Evolutionary conservation across 2,888 invertebrate species (phyloP).

Genomic region (Morpho helenor): DNA sequence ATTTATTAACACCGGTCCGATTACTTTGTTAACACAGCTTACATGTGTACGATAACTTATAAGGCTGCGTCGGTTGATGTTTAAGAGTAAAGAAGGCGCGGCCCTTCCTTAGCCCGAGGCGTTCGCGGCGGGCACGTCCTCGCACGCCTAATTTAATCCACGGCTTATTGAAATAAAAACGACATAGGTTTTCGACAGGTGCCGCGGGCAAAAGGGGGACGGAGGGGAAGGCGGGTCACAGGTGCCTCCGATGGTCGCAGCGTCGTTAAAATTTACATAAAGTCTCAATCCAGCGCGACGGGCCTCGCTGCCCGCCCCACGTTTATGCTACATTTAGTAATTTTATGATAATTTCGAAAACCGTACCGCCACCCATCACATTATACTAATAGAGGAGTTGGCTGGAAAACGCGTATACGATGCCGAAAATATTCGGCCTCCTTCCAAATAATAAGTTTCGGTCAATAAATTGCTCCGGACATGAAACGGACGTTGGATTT

Average conservation of each 20-base stretch:
- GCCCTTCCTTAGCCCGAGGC: slow-evolving; percentile 34
- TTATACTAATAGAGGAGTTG: slow-evolving; percentile 78
- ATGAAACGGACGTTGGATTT: slow-evolving; percentile 64
- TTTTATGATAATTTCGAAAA: slow-evolving; percentile 79
- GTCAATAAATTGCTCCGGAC: slow-evolving; percentile 69
- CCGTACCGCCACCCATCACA: slow-evolving; percentile 78
- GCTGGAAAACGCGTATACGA: slow-evolving; percentile 48
- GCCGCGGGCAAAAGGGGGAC: slow-evolving; percentile 53
- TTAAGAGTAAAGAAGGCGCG: slow-evolving; percentile 42
- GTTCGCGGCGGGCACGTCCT: slow-evolving; percentile 53
- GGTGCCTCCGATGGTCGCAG: slow-evolving; percentile 78
- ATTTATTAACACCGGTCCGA: slow-evolving; percentile 10
- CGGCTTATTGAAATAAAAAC: slow-evolving; percentile 78
- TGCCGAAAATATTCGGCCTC: slow-evolving; percentile 62
- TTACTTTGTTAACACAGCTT: slow-evolving; percentile 27
- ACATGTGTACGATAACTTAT: slow-evolving; percentile 27
- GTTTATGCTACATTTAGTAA: slow-evolving; percentile 80
- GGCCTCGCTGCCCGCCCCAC: slow-evolving; percentile 72
- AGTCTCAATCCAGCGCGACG: slow-evolving; percentile 77
- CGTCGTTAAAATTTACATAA: slow-evolving; percentile 80
- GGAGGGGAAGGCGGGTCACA: slow-evolving; percentile 60
- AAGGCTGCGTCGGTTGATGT: slow-evolving; percentile 10
- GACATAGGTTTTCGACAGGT: slow-evolving; percentile 79
- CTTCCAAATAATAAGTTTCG: slow-evolving; percentile 72
- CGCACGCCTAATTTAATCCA: slow-evolving; percentile 76